Conservation (phyloP, 1,140 invertebrate species). For the Pinna nobilis region DNA sequence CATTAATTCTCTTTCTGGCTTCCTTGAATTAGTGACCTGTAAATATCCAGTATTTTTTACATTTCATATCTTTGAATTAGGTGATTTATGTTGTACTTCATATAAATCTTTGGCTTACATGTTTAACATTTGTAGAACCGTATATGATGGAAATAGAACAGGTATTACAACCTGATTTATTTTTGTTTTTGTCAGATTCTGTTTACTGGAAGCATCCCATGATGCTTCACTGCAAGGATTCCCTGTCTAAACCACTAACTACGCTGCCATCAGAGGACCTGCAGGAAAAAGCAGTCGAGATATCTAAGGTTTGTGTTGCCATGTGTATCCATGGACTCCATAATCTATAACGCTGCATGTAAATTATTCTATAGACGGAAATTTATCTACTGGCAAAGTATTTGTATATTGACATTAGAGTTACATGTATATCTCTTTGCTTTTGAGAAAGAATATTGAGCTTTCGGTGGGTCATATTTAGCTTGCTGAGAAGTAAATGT, state of each 20-base stretch:
- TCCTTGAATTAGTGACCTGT: no score
- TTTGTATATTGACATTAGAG: no score
- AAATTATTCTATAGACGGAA: no score
- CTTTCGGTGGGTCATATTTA: no score
- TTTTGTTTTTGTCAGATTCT: conserved; percentile 79
- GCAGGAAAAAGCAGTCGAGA: conserved; percentile 92
- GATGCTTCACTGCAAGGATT: conserved; percentile 92
- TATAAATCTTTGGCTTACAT: background rate
- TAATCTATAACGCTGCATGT: no score
- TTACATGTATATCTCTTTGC: no score
- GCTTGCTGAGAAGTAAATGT: no score
- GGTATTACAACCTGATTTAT: background rate
- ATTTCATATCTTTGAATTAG: background rate
- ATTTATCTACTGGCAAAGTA: no score
- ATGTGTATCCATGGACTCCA: no score
- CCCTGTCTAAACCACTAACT: conserved; percentile 88
- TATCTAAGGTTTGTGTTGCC: conserved; percentile 93
- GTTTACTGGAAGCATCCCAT: conserved; percentile 95
- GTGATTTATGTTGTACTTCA: background rate
- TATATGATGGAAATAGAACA: background rate
- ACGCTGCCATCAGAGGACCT: conserved; percentile 89
- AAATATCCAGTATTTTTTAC: no score
- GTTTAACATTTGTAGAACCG: background rate
- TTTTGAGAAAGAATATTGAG: no score
- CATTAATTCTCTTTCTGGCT: no score